Base-by-base conservation (phyloP, 1,140 invertebrate species). In the Agrilus planipennis region DNA sequence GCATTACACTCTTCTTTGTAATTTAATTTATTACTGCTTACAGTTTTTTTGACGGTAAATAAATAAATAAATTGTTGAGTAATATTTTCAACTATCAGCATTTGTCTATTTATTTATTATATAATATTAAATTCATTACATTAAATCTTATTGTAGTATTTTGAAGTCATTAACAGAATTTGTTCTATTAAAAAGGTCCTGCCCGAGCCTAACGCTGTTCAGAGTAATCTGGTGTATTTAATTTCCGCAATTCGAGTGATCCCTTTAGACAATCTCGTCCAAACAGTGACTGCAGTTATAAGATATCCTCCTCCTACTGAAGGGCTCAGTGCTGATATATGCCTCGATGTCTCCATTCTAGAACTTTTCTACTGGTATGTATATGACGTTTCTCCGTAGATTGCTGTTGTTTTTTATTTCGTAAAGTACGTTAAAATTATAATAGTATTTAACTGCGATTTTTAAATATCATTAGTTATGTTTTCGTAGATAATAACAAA, bases 241-340 rank as follows among this genome's bases (percentile, higher is more conserved):
- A 77, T 91, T 11, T 77, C 76, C 37, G 77, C 83, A 9, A 82
- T 92, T 37, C 75, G 82, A 52, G 84, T 88, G 0, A 77, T 92
- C 66, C 86, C 87, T 1, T 77, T 87, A 44, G 86, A 91, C 54
- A 84, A 79, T 18, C 69, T 91, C 39, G 80, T 92, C n/a, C 79
- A 86, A 64, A 89, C 83, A 2, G 72, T 90, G 10, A 79, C 83
- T 57, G 77, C 79, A 57, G 84, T 87, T 25, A 74, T 89, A 21
- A 86, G 80, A 60, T 78, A 80, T 44, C 85, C 81, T 14, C 81
- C 83, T 11, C 70, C 75, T 6, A 79, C 76, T 44, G 72, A 77
- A 42, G 71, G 75, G 7, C 64, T 74, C 1, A 77, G 70, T 23
- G 63, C 69, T 16, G 73, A 76, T 41, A 69, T 77, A 41, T 75